These are phyloP conservation scores for Drosophila neocordata DNA, from an alignment of 1,140 invertebrate species.

Conservation along the genomic window DNA sequence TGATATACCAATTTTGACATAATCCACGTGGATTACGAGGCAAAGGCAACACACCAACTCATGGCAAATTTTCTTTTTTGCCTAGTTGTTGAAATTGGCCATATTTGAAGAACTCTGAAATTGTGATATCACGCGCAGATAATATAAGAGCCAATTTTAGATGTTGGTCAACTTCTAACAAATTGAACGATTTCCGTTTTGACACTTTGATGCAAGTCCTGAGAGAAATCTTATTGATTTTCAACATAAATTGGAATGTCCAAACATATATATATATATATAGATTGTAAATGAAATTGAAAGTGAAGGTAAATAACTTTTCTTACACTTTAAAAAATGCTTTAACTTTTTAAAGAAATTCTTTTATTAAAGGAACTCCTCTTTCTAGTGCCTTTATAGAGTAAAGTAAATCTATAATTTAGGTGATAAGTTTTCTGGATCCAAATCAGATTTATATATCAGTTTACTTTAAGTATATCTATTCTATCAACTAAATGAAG, in stretches of 20 bases:
- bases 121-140: slow-evolving; percentile 34
- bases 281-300: neutral
- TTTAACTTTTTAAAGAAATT: too few species aligned
- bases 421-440: too few species aligned
- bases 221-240: neutral
- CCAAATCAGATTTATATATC: too few species aligned
- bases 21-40: slow-evolving; percentile 76
- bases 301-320: too few species aligned
- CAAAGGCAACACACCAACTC: slow-evolving; percentile 31
- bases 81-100: slow-evolving; percentile 41
- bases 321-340: too few species aligned
- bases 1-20: slow-evolving; percentile 81
- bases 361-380: too few species aligned
- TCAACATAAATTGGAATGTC: neutral
- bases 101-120: slow-evolving; percentile 25
- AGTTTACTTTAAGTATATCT: too few species aligned
- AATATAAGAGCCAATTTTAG: neutral
- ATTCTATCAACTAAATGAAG: too few species aligned
- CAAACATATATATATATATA: neutral
- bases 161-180: slow-evolving; percentile 21
- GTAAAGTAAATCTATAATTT: too few species aligned
- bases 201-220: slow-evolving; percentile 34
- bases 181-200: slow-evolving; percentile 50
- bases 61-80: slow-evolving; percentile 12
- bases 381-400: too few species aligned